Evolutionary conservation across 2,888 invertebrate species (phyloP).

Genomic region (Alloplasta piceator): DNA sequence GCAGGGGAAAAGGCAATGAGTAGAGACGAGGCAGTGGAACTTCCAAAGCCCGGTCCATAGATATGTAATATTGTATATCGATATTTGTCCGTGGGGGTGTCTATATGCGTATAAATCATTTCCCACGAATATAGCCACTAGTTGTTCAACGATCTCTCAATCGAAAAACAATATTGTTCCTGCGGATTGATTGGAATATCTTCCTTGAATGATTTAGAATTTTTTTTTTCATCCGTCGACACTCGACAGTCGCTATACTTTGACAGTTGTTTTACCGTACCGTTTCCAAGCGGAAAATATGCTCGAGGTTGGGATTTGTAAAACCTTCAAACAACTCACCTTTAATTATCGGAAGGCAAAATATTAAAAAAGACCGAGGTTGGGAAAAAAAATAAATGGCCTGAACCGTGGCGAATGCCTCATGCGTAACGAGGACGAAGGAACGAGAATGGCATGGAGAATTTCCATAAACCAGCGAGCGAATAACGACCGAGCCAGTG

Average conservation of each 20-base stretch:
- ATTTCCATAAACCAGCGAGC: conserved; percentile 59
- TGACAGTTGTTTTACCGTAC: too few species aligned
- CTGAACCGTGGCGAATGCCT: background rate
- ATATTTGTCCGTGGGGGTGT: background rate
- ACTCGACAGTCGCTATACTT: too few species aligned
- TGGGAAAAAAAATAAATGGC: background rate
- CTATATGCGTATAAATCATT: background rate
- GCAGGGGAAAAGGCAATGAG: background rate
- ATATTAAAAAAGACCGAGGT: background rate
- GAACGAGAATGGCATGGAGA: conserved; percentile 42
- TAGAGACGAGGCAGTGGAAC: background rate
- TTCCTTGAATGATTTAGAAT: too few species aligned
- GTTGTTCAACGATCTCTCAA: too few species aligned
- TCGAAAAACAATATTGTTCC: too few species aligned
- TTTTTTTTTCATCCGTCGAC: too few species aligned
- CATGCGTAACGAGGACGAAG: background rate
- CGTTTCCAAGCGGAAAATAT: too few species aligned
- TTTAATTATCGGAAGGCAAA: too few species aligned
- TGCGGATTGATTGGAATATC: too few species aligned
- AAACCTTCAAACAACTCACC: too few species aligned
- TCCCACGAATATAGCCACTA: too few species aligned
- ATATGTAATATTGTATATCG: background rate
- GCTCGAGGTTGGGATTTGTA: too few species aligned
- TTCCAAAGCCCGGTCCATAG: background rate
- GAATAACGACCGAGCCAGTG: conserved; percentile 50